Percentiles rank a stretch among this genome's conserved stretches.
phyloP scores from a whole-genome alignment of 2,113 vertebrate genomes.

The Panthera tigris region DNA sequence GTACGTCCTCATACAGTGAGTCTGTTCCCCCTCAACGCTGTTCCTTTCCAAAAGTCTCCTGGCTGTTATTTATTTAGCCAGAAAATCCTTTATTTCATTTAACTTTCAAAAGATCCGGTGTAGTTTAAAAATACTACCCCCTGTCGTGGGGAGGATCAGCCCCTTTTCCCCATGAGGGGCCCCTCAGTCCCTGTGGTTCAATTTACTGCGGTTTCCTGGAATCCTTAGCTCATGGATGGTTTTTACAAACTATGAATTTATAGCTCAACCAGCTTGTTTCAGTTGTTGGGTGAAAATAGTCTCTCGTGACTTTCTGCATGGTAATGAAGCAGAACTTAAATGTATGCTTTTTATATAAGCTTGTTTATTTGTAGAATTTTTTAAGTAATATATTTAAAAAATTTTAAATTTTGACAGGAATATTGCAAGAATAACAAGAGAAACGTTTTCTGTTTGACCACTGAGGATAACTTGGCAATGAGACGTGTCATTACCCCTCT shows the following conservation, averaged over 20 bases:
- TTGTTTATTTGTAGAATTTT: background rate
- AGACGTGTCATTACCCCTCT: too few species aligned
- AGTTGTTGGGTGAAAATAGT: background rate
- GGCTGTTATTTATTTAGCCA: background rate
- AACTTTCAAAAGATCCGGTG: background rate
- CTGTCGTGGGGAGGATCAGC: background rate
- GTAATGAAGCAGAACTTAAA: background rate
- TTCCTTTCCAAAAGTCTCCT: background rate
- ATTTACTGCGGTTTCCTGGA: accelerated
- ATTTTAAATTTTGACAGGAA: background rate
- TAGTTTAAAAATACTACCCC: background rate
- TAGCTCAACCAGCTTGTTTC: background rate
- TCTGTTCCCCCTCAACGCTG: too few species aligned
- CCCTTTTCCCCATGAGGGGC: background rate
- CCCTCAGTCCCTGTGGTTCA: background rate
- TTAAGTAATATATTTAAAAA: background rate
- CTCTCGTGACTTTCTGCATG: background rate
- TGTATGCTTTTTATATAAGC: background rate
- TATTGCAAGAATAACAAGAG: background rate
- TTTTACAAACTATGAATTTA: background rate
- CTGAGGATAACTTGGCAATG: too few species aligned
- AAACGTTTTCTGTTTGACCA: accelerated
- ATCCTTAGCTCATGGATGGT: background rate
- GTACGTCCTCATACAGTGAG: too few species aligned
- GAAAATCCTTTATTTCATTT: background rate